Evolutionary conservation across 1,140 invertebrate species (phyloP), one percentile per base, ranked within the genome.

Genomic region (Pomacea maculata): DNA sequence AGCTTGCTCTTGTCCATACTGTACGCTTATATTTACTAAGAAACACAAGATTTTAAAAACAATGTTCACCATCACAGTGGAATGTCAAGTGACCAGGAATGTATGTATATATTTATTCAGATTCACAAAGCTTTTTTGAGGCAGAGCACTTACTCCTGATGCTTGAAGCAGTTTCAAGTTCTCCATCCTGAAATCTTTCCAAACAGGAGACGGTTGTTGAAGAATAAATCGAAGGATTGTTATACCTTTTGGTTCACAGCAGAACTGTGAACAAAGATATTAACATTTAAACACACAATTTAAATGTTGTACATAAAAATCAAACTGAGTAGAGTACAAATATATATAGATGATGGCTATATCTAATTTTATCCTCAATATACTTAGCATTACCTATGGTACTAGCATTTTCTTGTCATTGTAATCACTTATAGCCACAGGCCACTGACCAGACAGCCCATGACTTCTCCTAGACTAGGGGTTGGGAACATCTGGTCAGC

Each of bases 161-260:
- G 85, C 80, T 52, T 86, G 84, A 81, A 84, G 93, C 4, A 93
- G 86, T 65, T 91, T 91, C 3, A 93, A 80, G 70, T 93, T 92
- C 82, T 93, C 92, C 29, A 93, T 85, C 67, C 89, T 89, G 84
- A 93, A 93, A 65, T 92, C 92, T 79, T 92, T 92, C 93, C 93
- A 93, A 1, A 92, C 89, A 17, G 92, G 91, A 9, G 93, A 93
- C 1, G 93, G 93, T 82, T 93, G 93, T 70, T 92, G 89, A 45
- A 93, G 86, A 70, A 93, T 91, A 19, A 93, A 83, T 45, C 93
- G 83, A 79, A 93, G 83, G 14, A 88, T 87, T 8, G 84, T 84
- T 5, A 91, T 79, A 79, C 90, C 88, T 5, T 70, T 79, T 64
- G 90, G 75, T 1, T 89, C 88, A 85, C 86, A 87, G 14, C 75